Percentiles rank a stretch among this genome's conserved stretches.
phyloP scores from a whole-genome alignment of 1,140 invertebrate genomes.

The Cotesia vestalis region DNA sequence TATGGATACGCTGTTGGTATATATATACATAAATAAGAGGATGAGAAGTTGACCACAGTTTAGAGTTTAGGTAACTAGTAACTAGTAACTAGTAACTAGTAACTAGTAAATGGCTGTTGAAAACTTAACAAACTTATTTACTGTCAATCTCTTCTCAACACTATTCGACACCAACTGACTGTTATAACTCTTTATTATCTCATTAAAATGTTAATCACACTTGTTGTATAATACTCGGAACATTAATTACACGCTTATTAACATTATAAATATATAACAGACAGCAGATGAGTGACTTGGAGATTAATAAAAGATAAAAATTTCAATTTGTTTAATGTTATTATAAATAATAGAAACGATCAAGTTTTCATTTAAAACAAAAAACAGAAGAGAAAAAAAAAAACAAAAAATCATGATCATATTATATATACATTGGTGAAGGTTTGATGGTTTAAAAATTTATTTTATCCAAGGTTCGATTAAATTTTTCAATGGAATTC shows the following conservation, averaged over 20 bases:
- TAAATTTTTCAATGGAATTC: constrained; percentile 17
- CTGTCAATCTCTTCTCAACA: background rate
- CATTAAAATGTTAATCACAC: constrained; percentile 1
- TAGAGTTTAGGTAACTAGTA: background rate
- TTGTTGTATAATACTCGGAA: constrained; percentile 2
- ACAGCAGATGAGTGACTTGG: too few species aligned
- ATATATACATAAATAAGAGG: too few species aligned
- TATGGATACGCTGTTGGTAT: background rate
- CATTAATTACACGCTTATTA: too few species aligned
- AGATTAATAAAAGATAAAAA: too few species aligned
- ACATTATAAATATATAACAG: too few species aligned
- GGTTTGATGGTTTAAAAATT: background rate
- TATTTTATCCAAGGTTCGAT: background rate
- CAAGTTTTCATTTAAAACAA: too few species aligned
- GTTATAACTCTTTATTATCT: constrained; percentile 1
- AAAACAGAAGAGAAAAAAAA: too few species aligned
- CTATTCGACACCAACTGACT: background rate
- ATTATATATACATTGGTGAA: background rate
- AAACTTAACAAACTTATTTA: constrained; percentile 14
- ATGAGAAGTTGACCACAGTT: constrained; percentile 13
- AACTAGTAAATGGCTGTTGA: background rate
- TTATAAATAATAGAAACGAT: too few species aligned
- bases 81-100: too few species aligned
- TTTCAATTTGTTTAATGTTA: too few species aligned
- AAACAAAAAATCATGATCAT: background rate